These are phyloP conservation scores for Sinohyriopsis cumingii DNA, from an alignment of 2,888 invertebrate species.

Conservation along the genomic window DNA sequence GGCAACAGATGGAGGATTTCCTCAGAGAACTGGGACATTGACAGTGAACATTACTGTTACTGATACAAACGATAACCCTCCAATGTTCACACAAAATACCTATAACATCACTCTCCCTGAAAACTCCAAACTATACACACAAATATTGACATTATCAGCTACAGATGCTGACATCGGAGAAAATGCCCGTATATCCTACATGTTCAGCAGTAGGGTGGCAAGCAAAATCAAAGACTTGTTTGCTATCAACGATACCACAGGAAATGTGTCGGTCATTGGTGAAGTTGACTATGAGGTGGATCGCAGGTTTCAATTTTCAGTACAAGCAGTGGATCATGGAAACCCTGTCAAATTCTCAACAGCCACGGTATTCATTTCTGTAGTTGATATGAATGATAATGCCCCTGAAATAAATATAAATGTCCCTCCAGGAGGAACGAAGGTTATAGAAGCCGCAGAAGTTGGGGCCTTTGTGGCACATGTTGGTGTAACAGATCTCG, in stretches of 20 bases:
- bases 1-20: slow-evolving; percentile 60
- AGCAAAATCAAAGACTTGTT: slow-evolving; percentile 50
- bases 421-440: slow-evolving; percentile 83
- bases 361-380: slow-evolving; percentile 75
- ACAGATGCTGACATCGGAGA: slow-evolving; percentile 88
- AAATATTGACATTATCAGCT: slow-evolving; percentile 78
- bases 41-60: slow-evolving; percentile 59
- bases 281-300: slow-evolving; percentile 88
- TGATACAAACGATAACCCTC: slow-evolving; percentile 61
- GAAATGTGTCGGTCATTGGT: slow-evolving; percentile 85
- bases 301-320: slow-evolving; percentile 82
- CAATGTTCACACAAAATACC: slow-evolving; percentile 44
- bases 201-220: slow-evolving; percentile 58
- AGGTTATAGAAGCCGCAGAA: slow-evolving; percentile 78
- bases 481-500: slow-evolving; percentile 80
- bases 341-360: slow-evolving; percentile 43
- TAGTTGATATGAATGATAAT: slow-evolving; percentile 87
- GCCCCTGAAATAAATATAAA: slow-evolving; percentile 88
- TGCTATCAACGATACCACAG: slow-evolving; percentile 87
- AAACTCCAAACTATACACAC: slow-evolving; percentile 42
- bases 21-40: slow-evolving; percentile 52
- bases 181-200: slow-evolving; percentile 78
- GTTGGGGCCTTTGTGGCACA: slow-evolving; percentile 95
- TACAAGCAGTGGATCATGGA: slow-evolving; percentile 55
- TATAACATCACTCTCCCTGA: slow-evolving; percentile 55